Base-by-base conservation (phyloP, 2,797 vertebrate species). In the Chrosomus eos region DNA sequence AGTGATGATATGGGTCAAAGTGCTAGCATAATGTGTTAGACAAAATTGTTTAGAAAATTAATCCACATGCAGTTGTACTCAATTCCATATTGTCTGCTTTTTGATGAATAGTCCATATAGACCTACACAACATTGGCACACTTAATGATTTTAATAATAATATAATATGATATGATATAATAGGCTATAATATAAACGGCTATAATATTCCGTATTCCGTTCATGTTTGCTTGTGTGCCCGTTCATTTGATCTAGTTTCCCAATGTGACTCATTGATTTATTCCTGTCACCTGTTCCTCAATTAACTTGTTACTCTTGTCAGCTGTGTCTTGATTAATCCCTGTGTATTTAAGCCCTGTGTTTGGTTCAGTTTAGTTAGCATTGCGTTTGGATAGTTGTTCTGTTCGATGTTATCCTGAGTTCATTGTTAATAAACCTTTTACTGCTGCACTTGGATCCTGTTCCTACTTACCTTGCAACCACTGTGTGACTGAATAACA, bases 31-130 rank as follows among this genome's bases (percentile, higher is more conserved):
- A 62, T 51, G 38, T 38, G 33, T 18, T 31, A 28, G 58, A 64
- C 3, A 7, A 64, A 31, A 31, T 40, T 64, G 11, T 26, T 70
- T 26, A 13, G n/a, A 36, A 72, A 33, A 74, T 31, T 66, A 26
- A 31, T 71, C 21, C 40, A 38, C 3, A 53, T 28, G 16, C n/a
- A 45, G 28, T 31, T 75, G 28, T 67, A 80, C 75, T 62, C 33
- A 66, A 80, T 84, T 86, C 19, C 53, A 86, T 64, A 60, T 31
- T 85, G 68, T 72, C 70, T 64, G 43, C 7, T 51, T 64, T 76
- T 74, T 72, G 8, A n/a, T 71, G 21, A 33, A 28, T n/a, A 26
- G 55, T 26, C 23, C 64, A 76, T 62, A 51, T 11, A 62, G 36
- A 14, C 45, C 4, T 28, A 76, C 31, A 81, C 14, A 60, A 60